phyloP scores from a whole-genome alignment of 2,113 vertebrate genomes.

The Tinamus guttatus region DNA sequence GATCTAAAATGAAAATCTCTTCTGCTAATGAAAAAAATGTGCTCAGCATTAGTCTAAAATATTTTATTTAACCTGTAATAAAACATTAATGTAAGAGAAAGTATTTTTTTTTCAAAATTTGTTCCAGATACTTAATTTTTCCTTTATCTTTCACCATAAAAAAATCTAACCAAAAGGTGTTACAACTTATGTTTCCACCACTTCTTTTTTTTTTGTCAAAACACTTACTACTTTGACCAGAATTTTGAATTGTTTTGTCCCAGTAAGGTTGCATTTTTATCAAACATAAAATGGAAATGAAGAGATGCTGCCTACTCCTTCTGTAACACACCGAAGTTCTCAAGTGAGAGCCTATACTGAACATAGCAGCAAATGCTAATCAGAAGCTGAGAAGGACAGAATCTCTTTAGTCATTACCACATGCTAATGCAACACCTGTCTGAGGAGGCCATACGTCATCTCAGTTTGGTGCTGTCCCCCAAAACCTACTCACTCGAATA shows the following conservation, averaged over 20 bases:
- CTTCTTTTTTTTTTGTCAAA: not conserved
- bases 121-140: not conserved
- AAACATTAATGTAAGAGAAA: not conserved
- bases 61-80: slow-evolving; percentile 17
- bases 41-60: not conserved
- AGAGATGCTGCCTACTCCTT: not conserved
- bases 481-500: not conserved
- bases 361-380: not conserved
- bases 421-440: not conserved
- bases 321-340: rapidly evolving
- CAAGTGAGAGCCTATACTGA: not conserved
- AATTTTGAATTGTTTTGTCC: not conserved
- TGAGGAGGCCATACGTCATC: not conserved
- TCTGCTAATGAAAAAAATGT: not conserved
- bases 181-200: not conserved
- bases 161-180: not conserved
- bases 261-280: not conserved
- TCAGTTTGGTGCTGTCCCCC: not conserved
- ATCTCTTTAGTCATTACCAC: not conserved
- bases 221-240: not conserved
- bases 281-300: not conserved
- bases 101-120: not conserved
- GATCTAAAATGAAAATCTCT: slow-evolving; percentile 32
- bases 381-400: not conserved
- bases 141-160: not conserved